Evolutionary conservation across 2,113 vertebrate species (phyloP).

Genomic region (Plecturocebus donacophilus): DNA sequence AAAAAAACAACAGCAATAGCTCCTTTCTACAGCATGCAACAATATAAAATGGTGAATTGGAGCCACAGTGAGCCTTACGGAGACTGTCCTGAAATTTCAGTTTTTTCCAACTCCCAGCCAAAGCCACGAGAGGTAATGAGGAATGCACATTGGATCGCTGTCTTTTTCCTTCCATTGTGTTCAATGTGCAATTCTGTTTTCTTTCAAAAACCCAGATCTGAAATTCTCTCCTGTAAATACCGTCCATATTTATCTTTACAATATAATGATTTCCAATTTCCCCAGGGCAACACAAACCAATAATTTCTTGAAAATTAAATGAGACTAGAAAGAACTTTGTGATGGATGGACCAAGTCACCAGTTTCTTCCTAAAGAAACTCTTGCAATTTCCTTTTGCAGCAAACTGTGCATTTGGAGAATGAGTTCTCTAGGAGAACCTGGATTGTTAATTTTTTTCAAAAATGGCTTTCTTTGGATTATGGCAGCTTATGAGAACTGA

Average conservation of each 20-base stretch:
- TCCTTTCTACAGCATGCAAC: conserved; percentile 76
- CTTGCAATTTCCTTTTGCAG: conserved; percentile 7
- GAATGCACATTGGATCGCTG: not conserved
- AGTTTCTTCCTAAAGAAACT: conserved; percentile 40
- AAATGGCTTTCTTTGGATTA: conserved; percentile 32
- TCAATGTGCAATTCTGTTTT: conserved; percentile 2
- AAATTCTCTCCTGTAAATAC: not conserved
- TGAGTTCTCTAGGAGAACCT: not conserved
- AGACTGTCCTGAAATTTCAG: not conserved
- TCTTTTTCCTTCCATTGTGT: not conserved
- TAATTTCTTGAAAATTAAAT: not conserved
- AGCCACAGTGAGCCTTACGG: conserved; percentile 21
- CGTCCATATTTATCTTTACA: not conserved
- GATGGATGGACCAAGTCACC: not conserved
- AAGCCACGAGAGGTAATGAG: not conserved
- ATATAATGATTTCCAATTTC: conserved; percentile 9
- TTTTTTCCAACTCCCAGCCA: not conserved
- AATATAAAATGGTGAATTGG: not conserved
- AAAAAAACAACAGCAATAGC: conserved; percentile 57
- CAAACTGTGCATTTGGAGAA: not conserved
- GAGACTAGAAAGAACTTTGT: not conserved
- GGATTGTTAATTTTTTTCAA: not conserved
- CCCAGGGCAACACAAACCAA: not conserved
- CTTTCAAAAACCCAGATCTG: not conserved
- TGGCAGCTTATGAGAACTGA: not conserved